Evolutionary conservation across 1,140 invertebrate species (phyloP).

Genomic region (Choristoneura fumiferana): DNA sequence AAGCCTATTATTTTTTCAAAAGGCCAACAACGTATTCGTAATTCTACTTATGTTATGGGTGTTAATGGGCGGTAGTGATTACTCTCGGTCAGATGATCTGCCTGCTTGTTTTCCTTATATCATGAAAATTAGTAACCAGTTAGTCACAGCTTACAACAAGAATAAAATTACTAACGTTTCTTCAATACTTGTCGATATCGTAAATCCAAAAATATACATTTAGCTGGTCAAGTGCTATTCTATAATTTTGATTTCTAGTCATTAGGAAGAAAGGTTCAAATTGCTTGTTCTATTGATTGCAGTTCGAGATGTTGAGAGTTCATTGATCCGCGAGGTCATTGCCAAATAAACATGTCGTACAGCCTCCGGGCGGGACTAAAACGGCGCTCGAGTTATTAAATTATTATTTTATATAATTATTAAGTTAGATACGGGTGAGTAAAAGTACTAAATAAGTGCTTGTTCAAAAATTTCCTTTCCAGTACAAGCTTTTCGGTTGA

Average conservation of each 20-base stretch:
- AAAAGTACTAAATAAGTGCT: no score
- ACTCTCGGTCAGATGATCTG: no score
- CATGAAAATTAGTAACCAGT: no score
- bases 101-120: no score
- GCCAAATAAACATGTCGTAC: conserved; percentile 62
- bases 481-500: no score
- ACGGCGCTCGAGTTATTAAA: conserved; percentile 44
- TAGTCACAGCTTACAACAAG: neutral
- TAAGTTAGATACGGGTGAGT: no score
- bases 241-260: neutral
- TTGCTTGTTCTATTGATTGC: conserved; percentile 1
- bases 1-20: no score
- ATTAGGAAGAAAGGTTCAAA: neutral
- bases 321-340: conserved; percentile 65
- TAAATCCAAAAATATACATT: conserved; percentile 16
- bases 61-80: no score
- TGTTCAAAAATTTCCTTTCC: no score
- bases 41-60: no score
- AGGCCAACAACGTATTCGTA: no score
- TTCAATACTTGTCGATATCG: conserved; percentile 9
- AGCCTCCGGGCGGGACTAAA: conserved; percentile 53
- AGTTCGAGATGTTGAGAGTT: conserved; percentile 28
- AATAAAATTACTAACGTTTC: conserved; percentile 1
- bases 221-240: neutral
- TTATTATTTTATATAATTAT: no score